Base-by-base conservation (phyloP, 2,797 vertebrate genomes). In the Etheostoma perlongum region DNA sequence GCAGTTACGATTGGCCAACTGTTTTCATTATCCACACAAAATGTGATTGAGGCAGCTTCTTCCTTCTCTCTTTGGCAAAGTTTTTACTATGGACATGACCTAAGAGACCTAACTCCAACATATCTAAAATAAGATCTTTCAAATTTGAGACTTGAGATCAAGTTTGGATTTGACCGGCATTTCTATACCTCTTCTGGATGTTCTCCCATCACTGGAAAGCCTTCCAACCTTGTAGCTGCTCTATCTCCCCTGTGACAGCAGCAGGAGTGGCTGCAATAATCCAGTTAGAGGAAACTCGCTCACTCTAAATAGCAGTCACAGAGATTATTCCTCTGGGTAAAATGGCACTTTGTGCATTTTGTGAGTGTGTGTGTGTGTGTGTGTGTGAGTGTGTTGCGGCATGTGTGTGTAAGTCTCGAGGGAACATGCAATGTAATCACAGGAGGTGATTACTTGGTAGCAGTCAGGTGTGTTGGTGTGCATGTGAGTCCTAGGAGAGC, bases 241-340 rank as follows among this genome's bases (percentile, higher is more conserved):
- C 83, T 78, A 79, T 85, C 86, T 87, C 67, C 67, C 83, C 73
- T 55, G 74, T 75, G 81, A 79, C 86, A 80, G 82, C 77, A 78
- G 84, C 84, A 84, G 70, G 76, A 88, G 74, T 57, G 74, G 78
- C 84, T 27, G 72, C 83, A 66, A 75, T 91, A 90, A 92, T 91
- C 88, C 89, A 89, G 87, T 92, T 91, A 91, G 78, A 77, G 71
- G 54, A 81, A 86, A 88, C 82, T 88, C 67, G 58, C 71, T 87
- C 72, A 85, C 81, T 89, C 83, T 78, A 86, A 90, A 89, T 77
- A 84, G 85, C 89, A 86, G 64, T 77, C 53, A 67, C 77, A 80
- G 80, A 84, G 85, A 87, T 90, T 85, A 87, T 79, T 91, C 85
- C 90, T 90, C 77, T 75, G 79, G 78, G 88, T 86, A 84, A 89